Base-by-base conservation (phyloP, 1,140 invertebrate genomes). In the Lordiphosa stackelbergi region DNA sequence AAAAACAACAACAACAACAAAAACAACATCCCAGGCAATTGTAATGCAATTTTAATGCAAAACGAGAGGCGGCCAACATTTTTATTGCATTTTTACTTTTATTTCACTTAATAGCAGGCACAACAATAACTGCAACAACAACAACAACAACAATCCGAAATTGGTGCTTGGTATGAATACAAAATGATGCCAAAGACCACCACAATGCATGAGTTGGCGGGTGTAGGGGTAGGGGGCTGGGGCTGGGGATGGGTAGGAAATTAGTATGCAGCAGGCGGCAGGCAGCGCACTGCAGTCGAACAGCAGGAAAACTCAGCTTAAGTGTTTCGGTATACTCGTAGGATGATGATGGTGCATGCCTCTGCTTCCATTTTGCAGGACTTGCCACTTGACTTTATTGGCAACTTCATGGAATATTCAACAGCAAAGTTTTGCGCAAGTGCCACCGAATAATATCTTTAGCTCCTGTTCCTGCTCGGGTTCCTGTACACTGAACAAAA, bases 21-120 rank as follows among this genome's bases (percentile, higher is more conserved):
- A 16, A 69, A 66, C 58, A 63, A 62, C 58, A 53, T 64, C 66
- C 74, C 58, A 34, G 68, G 75, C 81, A 85, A 85, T 85, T 77
- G 83, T 74, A 79, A 85, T 85, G 83, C 83, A 85, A 85, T 85
- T 85, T 85, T 85, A 85, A 85, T 85, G 83, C 78, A 78, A 75
- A 83, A 64, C 70, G 64, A 65, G 66, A 69, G 77, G 70, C 68
- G 77, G 75, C 54, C 66, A 64, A 58, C 75, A 81, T 75, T 81
- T 81, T 81, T 81, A 79, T 81, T 81, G 77, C 77, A 79, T 57
- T 71, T 85, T 78, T 81, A 66, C 77, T 72, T 85, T 81, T 85
- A 85, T 85, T 85, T 83, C 59, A 77, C 52, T 77, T 85, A 83
- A 85, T 85, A 81, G 75, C 81, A 69, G 69, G 42, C 60, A 47